Percentiles rank a stretch among this genome's conserved stretches.
phyloP scores from a whole-genome alignment of 2,797 vertebrate genomes.

The Amniataba percoides region DNA sequence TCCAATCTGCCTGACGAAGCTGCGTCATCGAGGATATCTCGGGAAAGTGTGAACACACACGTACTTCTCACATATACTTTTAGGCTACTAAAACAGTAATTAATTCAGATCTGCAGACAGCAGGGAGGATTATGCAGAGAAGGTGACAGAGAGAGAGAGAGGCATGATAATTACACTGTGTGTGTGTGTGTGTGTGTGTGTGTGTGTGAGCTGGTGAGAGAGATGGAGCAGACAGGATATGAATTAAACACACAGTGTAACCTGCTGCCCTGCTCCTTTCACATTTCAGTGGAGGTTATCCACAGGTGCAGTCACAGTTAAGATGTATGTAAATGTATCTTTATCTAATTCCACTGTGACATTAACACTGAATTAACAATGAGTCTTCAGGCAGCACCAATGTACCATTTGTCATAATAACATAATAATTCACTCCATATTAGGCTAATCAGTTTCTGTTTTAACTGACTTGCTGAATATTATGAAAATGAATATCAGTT shows the following conservation, averaged over 20 bases:
- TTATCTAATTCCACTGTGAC: slow-evolving; percentile 20
- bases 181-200: slow-evolving; percentile 4
- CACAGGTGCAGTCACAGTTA: slow-evolving; percentile 26
- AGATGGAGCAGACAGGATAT: background rate
- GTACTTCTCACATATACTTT: slow-evolving; percentile 31
- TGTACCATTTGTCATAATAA: slow-evolving; percentile 1
- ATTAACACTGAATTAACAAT: slow-evolving; percentile 20
- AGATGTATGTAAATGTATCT: slow-evolving; percentile 25
- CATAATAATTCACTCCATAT: slow-evolving; percentile 12
- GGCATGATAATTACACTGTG: slow-evolving; percentile 35
- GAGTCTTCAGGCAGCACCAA: slow-evolving; percentile 5
- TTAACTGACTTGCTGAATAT: background rate
- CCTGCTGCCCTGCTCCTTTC: slow-evolving; percentile 11
- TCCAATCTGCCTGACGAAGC: slow-evolving; percentile 5
- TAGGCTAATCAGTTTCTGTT: background rate
- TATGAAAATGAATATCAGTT: background rate
- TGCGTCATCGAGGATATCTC: slow-evolving; percentile 22
- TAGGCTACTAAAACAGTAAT: slow-evolving; percentile 35
- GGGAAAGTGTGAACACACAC: background rate
- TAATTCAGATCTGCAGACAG: slow-evolving; percentile 38
- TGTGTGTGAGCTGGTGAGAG: background rate
- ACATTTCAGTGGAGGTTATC: slow-evolving; percentile 28
- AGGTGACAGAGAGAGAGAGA: slow-evolving; percentile 21
- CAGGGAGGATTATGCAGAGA: slow-evolving; percentile 42
- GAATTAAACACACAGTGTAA: slow-evolving; percentile 26